These are phyloP conservation scores for Lycaon pictus DNA, from an alignment of 2,113 vertebrate genomes.

Conservation along the genomic window DNA sequence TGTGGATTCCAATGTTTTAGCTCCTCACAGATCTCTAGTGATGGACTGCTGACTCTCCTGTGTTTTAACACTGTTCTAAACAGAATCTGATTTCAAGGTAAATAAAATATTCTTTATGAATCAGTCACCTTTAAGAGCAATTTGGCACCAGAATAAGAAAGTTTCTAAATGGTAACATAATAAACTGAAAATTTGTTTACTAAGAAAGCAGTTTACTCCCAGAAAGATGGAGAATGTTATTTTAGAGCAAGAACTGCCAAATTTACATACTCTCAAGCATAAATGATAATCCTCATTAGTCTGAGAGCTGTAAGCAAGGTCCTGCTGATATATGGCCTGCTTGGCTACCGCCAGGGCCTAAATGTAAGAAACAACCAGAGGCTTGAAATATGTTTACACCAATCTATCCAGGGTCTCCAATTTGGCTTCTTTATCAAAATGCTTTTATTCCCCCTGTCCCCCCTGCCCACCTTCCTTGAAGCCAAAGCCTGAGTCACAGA, in stretches of 20 bases:
- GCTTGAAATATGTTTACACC: neutral
- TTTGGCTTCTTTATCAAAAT: neutral
- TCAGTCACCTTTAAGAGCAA: constrained; percentile 64
- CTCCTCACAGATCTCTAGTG: neutral
- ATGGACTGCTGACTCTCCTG: neutral
- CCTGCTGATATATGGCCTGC: neutral
- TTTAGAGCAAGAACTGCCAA: constrained; percentile 60
- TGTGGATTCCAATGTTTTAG: no score
- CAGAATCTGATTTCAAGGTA: constrained; percentile 56
- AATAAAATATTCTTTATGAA: constrained; percentile 43
- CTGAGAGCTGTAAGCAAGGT: constrained; percentile 22
- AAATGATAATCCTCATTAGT: constrained; percentile 52
- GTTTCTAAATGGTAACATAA: constrained; percentile 64
- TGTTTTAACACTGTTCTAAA: neutral
- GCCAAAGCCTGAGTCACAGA: neutral
- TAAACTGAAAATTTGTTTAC: constrained; percentile 68
- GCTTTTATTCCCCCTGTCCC: neutral
- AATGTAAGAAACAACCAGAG: neutral
- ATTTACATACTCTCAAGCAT: constrained; percentile 1
- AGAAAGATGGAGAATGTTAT: constrained; percentile 25
- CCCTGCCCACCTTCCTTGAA: rapidly evolving
- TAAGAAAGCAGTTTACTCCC: constrained; percentile 34
- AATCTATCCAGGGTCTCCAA: neutral
- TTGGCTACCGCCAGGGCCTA: neutral
- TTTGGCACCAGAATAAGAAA: constrained; percentile 33